These are phyloP conservation scores for Hipparchia semele DNA, from an alignment of 2,888 invertebrate species.

Conservation along the genomic window DNA sequence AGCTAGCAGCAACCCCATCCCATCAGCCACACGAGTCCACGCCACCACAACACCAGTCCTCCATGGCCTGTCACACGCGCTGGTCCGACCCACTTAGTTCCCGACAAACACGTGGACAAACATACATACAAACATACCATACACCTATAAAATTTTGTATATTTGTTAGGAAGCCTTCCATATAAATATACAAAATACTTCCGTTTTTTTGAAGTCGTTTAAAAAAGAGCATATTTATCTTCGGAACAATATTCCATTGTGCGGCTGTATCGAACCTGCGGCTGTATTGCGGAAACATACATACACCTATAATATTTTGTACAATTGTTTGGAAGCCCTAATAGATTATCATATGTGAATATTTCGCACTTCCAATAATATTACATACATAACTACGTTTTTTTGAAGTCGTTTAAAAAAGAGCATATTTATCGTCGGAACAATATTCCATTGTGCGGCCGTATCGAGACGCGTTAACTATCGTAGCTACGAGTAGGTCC, in stretches of 20 bases:
- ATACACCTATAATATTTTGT: too few species aligned
- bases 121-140: too few species aligned
- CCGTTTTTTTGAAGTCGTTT: too few species aligned
- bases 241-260: slow-evolving; percentile 31
- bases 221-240: slow-evolving; percentile 39
- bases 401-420: background rate
- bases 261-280: slow-evolving; percentile 37
- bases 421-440: slow-evolving; percentile 41
- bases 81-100: slow-evolving; percentile 41
- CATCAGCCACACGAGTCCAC: slow-evolving; percentile 48
- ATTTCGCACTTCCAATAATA: too few species aligned
- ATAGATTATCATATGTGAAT: too few species aligned
- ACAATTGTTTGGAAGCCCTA: too few species aligned
- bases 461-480: slow-evolving; percentile 46
- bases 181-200: background rate
- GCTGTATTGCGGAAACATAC: too few species aligned
- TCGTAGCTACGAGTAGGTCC: slow-evolving; percentile 52
- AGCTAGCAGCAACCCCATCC: slow-evolving; percentile 72
- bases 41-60: slow-evolving; percentile 56
- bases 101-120: too few species aligned
- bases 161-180: too few species aligned
- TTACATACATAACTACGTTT: background rate
- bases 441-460: slow-evolving; percentile 34
- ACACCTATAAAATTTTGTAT: too few species aligned
- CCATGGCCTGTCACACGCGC: slow-evolving; percentile 70